A percentile compares a stretch with the other conserved stretches of the same genome.
Conservation (phyloP, 2,888 invertebrate genomes). For the Scaptomyza polygonia region DNA sequence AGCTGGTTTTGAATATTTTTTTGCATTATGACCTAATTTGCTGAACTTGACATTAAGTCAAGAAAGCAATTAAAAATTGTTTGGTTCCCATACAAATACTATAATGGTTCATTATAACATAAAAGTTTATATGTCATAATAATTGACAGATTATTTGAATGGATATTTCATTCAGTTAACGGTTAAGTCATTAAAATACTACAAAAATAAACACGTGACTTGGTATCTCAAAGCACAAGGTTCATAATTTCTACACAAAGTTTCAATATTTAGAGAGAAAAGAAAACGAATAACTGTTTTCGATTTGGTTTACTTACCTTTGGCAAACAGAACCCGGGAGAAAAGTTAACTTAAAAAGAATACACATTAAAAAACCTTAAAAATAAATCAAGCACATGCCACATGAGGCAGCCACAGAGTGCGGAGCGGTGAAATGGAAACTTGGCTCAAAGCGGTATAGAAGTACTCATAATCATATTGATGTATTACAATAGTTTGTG, state of each 20-base stretch:
- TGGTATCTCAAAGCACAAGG: no score
- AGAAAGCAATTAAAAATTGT: slow-evolving; percentile 15
- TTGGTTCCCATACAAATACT: background rate
- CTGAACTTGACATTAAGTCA: slow-evolving; percentile 24
- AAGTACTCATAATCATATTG: slow-evolving; percentile 75
- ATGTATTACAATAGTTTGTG: slow-evolving; percentile 77
- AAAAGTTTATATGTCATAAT: no score
- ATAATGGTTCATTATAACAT: background rate
- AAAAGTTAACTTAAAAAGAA: slow-evolving; percentile 32
- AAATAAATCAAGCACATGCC: slow-evolving; percentile 78
- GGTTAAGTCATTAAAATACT: no score
- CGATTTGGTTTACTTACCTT: slow-evolving; percentile 62
- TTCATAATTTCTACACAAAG: slow-evolving; percentile 14
- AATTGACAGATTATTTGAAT: no score
- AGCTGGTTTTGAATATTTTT: slow-evolving; percentile 22
- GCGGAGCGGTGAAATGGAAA: slow-evolving; percentile 20
- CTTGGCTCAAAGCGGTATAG: slow-evolving; percentile 36
- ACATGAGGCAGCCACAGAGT: slow-evolving; percentile 27
- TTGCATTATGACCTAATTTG: slow-evolving; percentile 46
- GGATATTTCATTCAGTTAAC: no score
- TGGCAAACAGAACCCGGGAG: slow-evolving; percentile 63
- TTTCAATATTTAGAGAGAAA: slow-evolving; percentile 27
- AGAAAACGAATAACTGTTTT: slow-evolving; percentile 39
- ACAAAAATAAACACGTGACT: no score
- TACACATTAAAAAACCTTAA: slow-evolving; percentile 36